Evolutionary conservation across 2,113 vertebrate genomes (phyloP).

Genomic region (Mormoops blainvillei): DNA sequence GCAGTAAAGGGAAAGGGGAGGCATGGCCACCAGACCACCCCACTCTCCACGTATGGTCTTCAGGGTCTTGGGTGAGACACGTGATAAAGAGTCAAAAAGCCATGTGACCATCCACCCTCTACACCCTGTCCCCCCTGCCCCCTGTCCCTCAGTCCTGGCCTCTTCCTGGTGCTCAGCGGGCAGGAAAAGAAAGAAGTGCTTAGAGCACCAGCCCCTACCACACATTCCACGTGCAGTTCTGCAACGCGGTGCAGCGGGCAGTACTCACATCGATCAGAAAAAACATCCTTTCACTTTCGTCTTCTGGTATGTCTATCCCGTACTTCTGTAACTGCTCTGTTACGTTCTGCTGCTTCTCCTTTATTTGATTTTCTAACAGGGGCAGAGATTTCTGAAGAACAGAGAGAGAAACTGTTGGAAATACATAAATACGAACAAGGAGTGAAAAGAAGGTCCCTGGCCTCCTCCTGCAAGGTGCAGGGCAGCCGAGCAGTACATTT

Average conservation of each 20-base stretch:
- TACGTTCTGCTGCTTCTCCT: slow-evolving; percentile 20
- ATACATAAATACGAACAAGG: accelerated
- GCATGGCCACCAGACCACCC: neutral
- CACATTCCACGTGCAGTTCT: accelerated
- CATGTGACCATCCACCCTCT: accelerated
- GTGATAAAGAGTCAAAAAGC: neutral
- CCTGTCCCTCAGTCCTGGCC: accelerated
- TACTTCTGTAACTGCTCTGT: slow-evolving; percentile 61
- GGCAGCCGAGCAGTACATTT: accelerated
- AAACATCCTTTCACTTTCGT: slow-evolving; percentile 39
- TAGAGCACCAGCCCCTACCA: accelerated
- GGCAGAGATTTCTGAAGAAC: slow-evolving; percentile 77
- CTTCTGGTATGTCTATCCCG: neutral
- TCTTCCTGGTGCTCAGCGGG: accelerated
- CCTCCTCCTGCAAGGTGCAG: neutral
- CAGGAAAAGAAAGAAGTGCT: accelerated
- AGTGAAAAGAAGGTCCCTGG: accelerated
- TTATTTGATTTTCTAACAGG: slow-evolving; percentile 67
- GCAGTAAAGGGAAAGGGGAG: too few relatives aligned
- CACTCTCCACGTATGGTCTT: neutral
- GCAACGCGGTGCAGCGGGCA: accelerated
- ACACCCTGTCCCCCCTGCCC: too few relatives aligned
- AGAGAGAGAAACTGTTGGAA: neutral
- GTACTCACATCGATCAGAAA: slow-evolving; percentile 77
- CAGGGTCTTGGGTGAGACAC: neutral